Evolutionary conservation across 2,113 vertebrate genomes (phyloP), one percentile per base, ranked within the genome.

Genomic region (Vulpes ferrilata): DNA sequence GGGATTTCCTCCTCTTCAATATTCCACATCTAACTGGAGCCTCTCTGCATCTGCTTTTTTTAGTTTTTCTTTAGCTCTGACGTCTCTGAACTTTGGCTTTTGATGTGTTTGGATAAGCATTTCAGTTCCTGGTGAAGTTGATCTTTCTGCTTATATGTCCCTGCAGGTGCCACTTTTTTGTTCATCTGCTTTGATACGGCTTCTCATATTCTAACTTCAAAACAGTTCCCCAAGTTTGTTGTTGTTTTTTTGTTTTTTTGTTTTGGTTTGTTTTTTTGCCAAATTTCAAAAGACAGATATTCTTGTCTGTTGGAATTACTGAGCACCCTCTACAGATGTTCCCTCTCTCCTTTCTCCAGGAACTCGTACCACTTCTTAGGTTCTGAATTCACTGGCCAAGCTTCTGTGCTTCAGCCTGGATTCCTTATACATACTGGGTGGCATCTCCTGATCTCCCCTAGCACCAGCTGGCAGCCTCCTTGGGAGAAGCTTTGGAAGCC

Each of bases 201-300:
- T 91, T 65, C 30, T 83, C 78, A 71, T 30, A 60, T n/a, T 82
- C 64, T 69, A 94, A 96, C 59, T 93, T 90, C 17, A 91, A 85
- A 96, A 86, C 53, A 86, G 95, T 74, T 71, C 25, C 17, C 10
- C 22, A 15, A 43, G 7, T 43, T 43, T 43, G 43, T 43, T 43
- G 43, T 43, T 43, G 43, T 43, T 43, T 1, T 43, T 43, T 43
- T 43, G 48, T 35, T 48, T 43, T 5, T 43, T 43, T 43, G 35
- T 35, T 35, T 35, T 35, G 35, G 2, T 35, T 35, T 43, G 43
- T 43, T 43, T 43, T 88, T 55, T 35, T 48, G 9, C 22, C 30
- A 1, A 60, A 53, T 59, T 85, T 86, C 13, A 62, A 84, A 65
- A 82, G 32, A 76, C 5, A 65, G 27, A 0, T 64, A 57, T 53